Percentiles rank a stretch among this genome's conserved stretches.
Conservation (phyloP, 2,113 vertebrate genomes). For the Gasterosteus aculeatus region DNA sequence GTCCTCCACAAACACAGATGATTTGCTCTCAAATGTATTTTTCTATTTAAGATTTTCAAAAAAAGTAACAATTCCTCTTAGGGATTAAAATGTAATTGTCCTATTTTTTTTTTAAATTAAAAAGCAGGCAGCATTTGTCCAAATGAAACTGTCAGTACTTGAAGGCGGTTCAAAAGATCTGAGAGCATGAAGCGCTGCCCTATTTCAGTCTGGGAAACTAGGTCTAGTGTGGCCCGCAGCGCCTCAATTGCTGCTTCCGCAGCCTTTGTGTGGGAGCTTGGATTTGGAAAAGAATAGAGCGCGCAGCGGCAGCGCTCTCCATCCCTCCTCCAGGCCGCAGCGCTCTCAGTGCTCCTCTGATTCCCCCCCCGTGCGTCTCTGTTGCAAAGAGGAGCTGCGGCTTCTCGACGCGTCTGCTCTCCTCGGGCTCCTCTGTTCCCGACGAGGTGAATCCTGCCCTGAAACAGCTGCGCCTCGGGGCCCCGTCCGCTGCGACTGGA, state of each 20-base stretch:
- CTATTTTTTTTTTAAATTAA: slow-evolving; percentile 19
- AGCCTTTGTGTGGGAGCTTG: slow-evolving; percentile 69
- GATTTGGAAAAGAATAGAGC: slow-evolving; percentile 69
- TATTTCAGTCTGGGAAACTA: slow-evolving; percentile 79
- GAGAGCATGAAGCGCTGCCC: slow-evolving; percentile 67
- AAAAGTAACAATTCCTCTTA: slow-evolving; percentile 6
- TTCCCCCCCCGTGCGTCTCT: slow-evolving; percentile 66
- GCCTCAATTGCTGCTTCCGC: slow-evolving; percentile 68
- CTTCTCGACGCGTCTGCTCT: slow-evolving; percentile 46
- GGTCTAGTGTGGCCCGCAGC: slow-evolving; percentile 82
- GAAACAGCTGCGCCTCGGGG: slow-evolving; percentile 60
- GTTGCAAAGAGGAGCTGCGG: slow-evolving; percentile 54
- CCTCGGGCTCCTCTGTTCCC: slow-evolving; percentile 47
- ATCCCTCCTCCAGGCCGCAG: slow-evolving; percentile 74
- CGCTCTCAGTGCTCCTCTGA: slow-evolving; percentile 67
- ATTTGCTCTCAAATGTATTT: slow-evolving; percentile 4
- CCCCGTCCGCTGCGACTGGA: slow-evolving; percentile 37
- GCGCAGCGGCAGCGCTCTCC: slow-evolving; percentile 52
- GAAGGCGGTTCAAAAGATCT: slow-evolving; percentile 59
- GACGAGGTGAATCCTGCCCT: slow-evolving; percentile 71
- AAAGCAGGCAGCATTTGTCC: slow-evolving; percentile 27
- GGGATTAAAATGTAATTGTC: background rate
- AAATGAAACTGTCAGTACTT: slow-evolving; percentile 37
- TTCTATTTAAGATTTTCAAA: slow-evolving; percentile 3
- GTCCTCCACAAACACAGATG: slow-evolving; percentile 25